Conservation (phyloP, 37 sponge, comb jelly and placozoan species). For the Trichoplax adhaerens region DNA sequence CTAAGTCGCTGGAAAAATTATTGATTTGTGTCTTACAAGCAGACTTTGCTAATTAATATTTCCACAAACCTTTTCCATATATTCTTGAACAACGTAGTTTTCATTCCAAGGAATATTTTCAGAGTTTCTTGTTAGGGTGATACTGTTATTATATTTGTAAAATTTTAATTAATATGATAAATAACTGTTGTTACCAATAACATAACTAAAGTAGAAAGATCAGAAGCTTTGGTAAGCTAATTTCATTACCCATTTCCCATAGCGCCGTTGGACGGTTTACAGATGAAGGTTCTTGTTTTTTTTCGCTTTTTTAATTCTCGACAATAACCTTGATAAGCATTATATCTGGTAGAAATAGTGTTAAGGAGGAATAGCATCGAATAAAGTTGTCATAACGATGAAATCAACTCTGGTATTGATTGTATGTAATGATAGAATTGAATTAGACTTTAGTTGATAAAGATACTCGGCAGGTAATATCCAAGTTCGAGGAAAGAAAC, state of each 20-base stretch:
- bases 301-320: conserved; percentile 23
- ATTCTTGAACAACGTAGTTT: conserved; percentile 63
- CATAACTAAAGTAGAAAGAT: no score
- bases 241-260: conserved; percentile 46
- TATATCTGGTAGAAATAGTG: conserved; percentile 1
- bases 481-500: conserved; percentile 62
- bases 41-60: no score
- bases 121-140: not conserved
- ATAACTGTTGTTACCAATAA: conserved; percentile 1
- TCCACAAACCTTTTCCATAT: conserved; percentile 17
- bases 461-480: conserved; percentile 43
- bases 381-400: no score
- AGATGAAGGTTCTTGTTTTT: conserved; percentile 38
- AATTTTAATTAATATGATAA: not conserved
- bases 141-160: not conserved
- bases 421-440: no score
- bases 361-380: no score
- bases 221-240: no score
- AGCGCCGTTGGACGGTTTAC: conserved; percentile 65
- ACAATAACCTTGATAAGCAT: conserved; percentile 12
- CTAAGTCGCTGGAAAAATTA: no score
- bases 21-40: no score
- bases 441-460: no score
- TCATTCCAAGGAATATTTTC: not conserved
- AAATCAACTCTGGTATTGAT: no score